Conservation (phyloP, 2,113 vertebrate genomes). For the human region DNA sequence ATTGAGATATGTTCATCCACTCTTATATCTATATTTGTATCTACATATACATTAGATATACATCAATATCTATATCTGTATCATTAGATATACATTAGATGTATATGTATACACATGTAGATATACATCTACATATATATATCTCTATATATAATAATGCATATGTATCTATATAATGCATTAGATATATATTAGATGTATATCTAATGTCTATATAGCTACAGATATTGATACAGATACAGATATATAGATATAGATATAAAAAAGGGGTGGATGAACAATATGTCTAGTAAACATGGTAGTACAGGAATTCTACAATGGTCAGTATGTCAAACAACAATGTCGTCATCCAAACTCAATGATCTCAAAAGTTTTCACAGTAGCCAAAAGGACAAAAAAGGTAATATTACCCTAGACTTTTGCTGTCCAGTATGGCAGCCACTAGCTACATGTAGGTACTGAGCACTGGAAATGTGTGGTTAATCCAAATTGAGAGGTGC, state of each 20-base stretch:
- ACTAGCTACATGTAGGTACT: not conserved
- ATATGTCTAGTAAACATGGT: not conserved
- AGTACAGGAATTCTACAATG: conserved; percentile 9
- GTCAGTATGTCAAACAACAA: not conserved
- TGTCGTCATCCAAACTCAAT: not conserved
- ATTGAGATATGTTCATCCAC: not conserved
- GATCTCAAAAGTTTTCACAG: conserved; percentile 17
- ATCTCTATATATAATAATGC: not conserved
- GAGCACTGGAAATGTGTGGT: not conserved
- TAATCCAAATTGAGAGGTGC: not conserved
- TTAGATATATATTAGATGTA: too few relatives aligned
- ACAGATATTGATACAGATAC: too few relatives aligned
- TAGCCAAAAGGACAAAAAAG: not conserved
- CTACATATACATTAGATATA: not conserved
- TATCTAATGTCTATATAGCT: too few relatives aligned
- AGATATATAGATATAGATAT: not conserved
- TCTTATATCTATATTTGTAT: too few relatives aligned
- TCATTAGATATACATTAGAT: too few relatives aligned
- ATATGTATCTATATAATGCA: too few relatives aligned
- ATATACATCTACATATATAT: not conserved
- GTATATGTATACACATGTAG: not conserved
- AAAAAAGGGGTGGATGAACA: not conserved
- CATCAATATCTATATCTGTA: too few relatives aligned
- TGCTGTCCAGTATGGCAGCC: not conserved
- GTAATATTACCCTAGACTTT: not conserved